phyloP scores from a whole-genome alignment of 2,888 invertebrate species.

The Dolichopus griseipennis region DNA sequence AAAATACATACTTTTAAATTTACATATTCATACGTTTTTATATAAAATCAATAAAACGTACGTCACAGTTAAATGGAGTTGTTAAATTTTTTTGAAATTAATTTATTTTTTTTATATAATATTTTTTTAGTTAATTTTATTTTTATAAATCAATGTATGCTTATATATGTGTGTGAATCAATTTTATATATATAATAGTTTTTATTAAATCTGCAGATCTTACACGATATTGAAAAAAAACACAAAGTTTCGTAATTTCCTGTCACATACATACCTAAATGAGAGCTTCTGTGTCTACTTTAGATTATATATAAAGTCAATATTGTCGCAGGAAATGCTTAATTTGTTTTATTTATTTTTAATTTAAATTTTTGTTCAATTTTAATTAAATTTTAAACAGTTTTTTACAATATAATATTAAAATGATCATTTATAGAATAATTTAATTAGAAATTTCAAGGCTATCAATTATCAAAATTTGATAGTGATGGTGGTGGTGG shows the following conservation, averaged over 20 bases:
- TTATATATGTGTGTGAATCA: too few species aligned
- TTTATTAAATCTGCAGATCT: neutral
- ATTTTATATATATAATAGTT: neutral
- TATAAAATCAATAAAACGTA: too few species aligned
- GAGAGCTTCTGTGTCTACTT: neutral
- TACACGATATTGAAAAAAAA: neutral
- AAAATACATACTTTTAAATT: too few species aligned
- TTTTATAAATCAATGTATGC: neutral
- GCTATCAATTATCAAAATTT: neutral
- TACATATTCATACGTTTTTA: too few species aligned
- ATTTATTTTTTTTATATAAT: neutral
- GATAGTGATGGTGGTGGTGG: neutral
- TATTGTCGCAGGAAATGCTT: neutral
- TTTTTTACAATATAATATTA: neutral
- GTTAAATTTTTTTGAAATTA: neutral
- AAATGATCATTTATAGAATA: neutral
- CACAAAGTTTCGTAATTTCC: neutral
- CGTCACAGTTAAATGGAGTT: neutral
- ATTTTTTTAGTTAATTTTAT: neutral
- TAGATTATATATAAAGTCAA: neutral
- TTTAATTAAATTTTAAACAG: neutral
- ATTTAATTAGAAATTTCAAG: slow-evolving; percentile 2
- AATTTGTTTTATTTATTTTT: neutral
- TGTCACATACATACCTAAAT: neutral
- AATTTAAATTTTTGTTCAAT: neutral